phyloP scores from a whole-genome alignment of 1,140 invertebrate genomes.

The Brachystomella parvula region DNA sequence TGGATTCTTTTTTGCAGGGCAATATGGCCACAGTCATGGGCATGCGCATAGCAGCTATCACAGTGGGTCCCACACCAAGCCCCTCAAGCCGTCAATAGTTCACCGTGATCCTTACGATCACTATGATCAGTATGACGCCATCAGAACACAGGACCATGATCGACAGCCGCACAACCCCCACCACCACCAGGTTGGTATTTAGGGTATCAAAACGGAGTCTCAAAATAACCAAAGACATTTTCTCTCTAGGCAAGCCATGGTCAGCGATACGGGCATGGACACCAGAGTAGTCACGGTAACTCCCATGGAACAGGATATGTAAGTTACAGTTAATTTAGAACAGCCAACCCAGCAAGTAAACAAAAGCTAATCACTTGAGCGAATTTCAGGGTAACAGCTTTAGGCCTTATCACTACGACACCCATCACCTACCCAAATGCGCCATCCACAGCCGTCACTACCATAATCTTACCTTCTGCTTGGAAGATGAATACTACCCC shows the following conservation, averaged over 20 bases:
- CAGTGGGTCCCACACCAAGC: neutral
- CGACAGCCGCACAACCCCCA: neutral
- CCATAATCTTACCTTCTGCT: conserved; percentile 39
- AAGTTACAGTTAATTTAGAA: neutral
- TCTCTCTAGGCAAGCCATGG: neutral
- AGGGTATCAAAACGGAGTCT: neutral
- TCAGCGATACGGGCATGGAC: neutral
- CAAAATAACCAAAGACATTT: neutral
- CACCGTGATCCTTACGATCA: conserved; percentile 30
- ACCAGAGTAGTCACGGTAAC: neutral
- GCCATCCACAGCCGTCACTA: conserved; percentile 36
- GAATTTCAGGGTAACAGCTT: no score
- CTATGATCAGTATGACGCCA: conserved; percentile 25
- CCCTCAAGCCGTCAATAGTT: conserved; percentile 31
- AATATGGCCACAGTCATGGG: neutral
- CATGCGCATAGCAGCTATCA: neutral
- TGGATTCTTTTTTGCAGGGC: neutral
- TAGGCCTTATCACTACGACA: conserved; percentile 25
- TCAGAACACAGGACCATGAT: conserved; percentile 30
- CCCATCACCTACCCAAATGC: conserved; percentile 33
- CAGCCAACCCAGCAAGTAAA: no score
- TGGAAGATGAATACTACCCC: conserved; percentile 39
- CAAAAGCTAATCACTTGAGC: no score
- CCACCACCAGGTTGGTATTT: neutral
- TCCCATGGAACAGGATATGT: neutral